A percentile compares a stretch with the other conserved stretches of the same genome.
phyloP scores from a whole-genome alignment of 2,113 vertebrate genomes.

The Dendrocopos noguchii region DNA sequence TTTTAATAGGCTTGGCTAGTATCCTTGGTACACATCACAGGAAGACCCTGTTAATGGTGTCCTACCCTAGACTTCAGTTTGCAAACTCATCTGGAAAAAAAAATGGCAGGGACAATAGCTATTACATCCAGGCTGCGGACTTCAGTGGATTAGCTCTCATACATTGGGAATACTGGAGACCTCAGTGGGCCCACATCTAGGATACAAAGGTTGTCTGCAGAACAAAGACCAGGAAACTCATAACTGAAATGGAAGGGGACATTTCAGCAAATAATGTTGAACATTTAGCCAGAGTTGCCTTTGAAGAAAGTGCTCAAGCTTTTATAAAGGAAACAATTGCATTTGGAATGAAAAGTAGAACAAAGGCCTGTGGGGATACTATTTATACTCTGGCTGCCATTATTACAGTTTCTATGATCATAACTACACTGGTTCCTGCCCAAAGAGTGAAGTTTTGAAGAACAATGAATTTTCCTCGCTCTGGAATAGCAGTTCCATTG shows the following conservation, averaged over 20 bases:
- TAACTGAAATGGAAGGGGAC: slow-evolving; percentile 70
- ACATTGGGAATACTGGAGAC: slow-evolving; percentile 83
- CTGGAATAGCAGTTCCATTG: slow-evolving; percentile 82
- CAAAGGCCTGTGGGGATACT: slow-evolving; percentile 82
- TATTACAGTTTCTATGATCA: slow-evolving; percentile 81
- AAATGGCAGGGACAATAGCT: slow-evolving; percentile 76
- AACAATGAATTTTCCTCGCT: slow-evolving; percentile 85
- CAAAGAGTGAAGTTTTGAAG: slow-evolving; percentile 76
- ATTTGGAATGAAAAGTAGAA: slow-evolving; percentile 76
- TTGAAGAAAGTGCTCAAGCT: slow-evolving; percentile 80
- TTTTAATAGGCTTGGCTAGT: slow-evolving; percentile 81
- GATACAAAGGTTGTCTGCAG: slow-evolving; percentile 79
- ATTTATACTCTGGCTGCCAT: slow-evolving; percentile 86
- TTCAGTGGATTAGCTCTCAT: slow-evolving; percentile 81
- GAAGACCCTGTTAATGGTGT: slow-evolving; percentile 76
- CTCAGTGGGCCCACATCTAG: slow-evolving; percentile 81
- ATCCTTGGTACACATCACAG: slow-evolving; percentile 79
- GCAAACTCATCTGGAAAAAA: slow-evolving; percentile 77
- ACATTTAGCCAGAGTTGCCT: slow-evolving; percentile 74
- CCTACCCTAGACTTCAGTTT: slow-evolving; percentile 81
- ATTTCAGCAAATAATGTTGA: slow-evolving; percentile 74
- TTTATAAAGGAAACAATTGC: slow-evolving; percentile 85
- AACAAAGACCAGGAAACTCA: slow-evolving; percentile 74
- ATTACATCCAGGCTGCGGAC: slow-evolving; percentile 78
- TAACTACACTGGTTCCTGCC: slow-evolving; percentile 81